Evolutionary conservation across 2,113 vertebrate genomes (phyloP).

Genomic region (Ceyx cyanopectus): DNA sequence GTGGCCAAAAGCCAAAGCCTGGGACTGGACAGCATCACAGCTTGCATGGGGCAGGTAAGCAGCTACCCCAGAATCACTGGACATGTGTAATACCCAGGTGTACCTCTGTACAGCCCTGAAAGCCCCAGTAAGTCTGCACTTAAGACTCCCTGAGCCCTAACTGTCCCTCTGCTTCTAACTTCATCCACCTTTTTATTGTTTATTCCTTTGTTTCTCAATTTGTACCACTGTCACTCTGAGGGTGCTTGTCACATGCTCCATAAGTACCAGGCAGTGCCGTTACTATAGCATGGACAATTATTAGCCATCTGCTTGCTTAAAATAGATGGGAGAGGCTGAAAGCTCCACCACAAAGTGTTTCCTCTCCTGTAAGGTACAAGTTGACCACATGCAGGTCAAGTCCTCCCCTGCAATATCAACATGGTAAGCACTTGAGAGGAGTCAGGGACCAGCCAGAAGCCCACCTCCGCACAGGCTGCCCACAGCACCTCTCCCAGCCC

Average conservation of each 20-base stretch:
- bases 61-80: neutral
- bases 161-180: neutral
- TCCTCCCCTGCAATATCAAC: neutral
- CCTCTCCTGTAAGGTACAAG: neutral
- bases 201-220: neutral
- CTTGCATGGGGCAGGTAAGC: neutral
- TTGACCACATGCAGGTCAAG: neutral
- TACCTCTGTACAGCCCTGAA: neutral
- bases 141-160: neutral
- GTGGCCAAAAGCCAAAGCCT: neutral
- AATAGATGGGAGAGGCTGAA: neutral
- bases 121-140: neutral
- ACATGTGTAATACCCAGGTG: neutral
- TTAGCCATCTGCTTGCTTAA: neutral
- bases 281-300: neutral
- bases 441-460: neutral
- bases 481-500: neutral
- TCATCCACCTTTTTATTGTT: neutral
- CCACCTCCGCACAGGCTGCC: neutral
- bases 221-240: rapidly evolving
- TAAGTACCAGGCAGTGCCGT: neutral
- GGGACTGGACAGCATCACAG: neutral
- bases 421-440: neutral
- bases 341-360: neutral
- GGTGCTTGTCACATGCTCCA: neutral